Conservation (phyloP, 92 coral and sea anemone species). For the Bergia puertoricense region DNA sequence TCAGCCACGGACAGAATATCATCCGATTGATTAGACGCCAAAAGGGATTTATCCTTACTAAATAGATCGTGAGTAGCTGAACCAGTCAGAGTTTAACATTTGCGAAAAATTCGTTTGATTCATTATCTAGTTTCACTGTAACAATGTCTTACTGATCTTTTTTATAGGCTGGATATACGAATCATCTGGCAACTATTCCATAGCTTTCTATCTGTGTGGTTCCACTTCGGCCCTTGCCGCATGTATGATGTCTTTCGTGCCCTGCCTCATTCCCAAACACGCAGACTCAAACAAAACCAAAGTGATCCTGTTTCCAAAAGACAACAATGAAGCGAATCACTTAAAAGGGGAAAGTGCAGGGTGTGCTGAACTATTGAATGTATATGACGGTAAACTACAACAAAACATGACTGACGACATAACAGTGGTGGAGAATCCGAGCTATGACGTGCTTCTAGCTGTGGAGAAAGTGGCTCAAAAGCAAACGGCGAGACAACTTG, state of each 20-base stretch:
- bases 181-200: slow-evolving; percentile 71
- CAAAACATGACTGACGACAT: slow-evolving; percentile 10
- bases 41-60: too few relatives aligned
- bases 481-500: neutral
- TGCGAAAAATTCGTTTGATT: too few relatives aligned
- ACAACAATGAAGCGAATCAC: neutral
- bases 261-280: slow-evolving; percentile 44
- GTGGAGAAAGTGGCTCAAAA: neutral
- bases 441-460: neutral
- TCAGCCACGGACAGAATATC: too few relatives aligned
- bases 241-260: slow-evolving; percentile 65
- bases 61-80: too few relatives aligned
- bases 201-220: slow-evolving; percentile 80
- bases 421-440: slow-evolving; percentile 27
- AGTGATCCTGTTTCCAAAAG: neutral
- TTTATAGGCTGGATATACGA: slow-evolving; percentile 88
- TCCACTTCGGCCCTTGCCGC: slow-evolving; percentile 75
- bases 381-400: neutral
- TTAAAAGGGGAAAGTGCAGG: neutral
- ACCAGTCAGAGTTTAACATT: too few relatives aligned
- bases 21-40: too few relatives aligned
- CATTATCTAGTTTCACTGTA: too few relatives aligned
- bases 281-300: slow-evolving; percentile 38
- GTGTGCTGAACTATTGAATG: neutral
- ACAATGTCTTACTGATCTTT: neutral